Evolutionary conservation across 2,113 vertebrate genomes (phyloP).

Genomic region (Melanotaenia duboulayi): DNA sequence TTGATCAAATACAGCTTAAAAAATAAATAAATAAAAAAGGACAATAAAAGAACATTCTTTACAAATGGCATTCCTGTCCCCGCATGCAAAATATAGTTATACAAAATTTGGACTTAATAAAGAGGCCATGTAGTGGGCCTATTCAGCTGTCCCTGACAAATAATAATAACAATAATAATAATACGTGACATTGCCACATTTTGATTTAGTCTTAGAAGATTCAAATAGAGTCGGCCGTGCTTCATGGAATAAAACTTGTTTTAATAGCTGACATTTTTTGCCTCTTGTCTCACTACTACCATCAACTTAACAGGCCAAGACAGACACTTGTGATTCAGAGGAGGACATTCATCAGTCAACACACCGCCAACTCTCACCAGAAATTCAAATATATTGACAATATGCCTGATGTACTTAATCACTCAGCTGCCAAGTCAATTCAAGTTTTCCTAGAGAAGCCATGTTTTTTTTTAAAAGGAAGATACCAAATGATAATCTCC

Average conservation of each 20-base stretch:
- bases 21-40: too few relatives aligned
- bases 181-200: too few relatives aligned
- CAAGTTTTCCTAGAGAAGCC: neutral
- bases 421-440: slow-evolving; percentile 31
- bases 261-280: slow-evolving; percentile 29
- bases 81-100: too few relatives aligned
- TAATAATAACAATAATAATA: too few relatives aligned
- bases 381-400: slow-evolving; percentile 39
- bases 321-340: slow-evolving; percentile 53
- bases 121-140: too few relatives aligned
- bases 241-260: slow-evolving; percentile 5
- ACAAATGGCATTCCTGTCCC: too few relatives aligned
- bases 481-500: slow-evolving; percentile 5
- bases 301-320: slow-evolving; percentile 34
- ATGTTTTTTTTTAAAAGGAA: slow-evolving; percentile 8
- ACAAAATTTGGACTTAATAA: too few relatives aligned
- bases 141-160: too few relatives aligned
- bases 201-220: slow-evolving; percentile 21
- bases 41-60: too few relatives aligned
- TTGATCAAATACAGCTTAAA: too few relatives aligned
- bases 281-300: neutral
- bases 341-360: slow-evolving; percentile 37
- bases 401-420: slow-evolving; percentile 28
- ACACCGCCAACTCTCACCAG: slow-evolving; percentile 7
- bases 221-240: slow-evolving; percentile 29